A percentile compares a stretch with the other conserved stretches of the same genome.
These are phyloP conservation scores for Helicoverpa armigera DNA, from an alignment of 1,140 invertebrate species.

Conservation along the genomic window DNA sequence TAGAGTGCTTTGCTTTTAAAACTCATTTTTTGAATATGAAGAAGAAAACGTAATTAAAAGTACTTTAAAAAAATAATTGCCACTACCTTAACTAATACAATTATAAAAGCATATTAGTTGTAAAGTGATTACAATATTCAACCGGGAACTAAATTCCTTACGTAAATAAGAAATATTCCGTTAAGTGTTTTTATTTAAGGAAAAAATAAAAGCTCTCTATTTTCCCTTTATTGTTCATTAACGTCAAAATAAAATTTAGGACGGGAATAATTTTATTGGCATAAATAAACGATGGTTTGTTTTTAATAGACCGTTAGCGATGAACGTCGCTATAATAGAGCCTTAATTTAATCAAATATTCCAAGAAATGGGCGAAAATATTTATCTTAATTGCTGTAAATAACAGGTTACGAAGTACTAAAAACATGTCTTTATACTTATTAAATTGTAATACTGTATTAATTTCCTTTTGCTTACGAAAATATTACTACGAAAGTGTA, in stretches of 20 bases:
- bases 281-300: conserved; percentile 36
- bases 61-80: too few relatives aligned
- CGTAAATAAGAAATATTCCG: neutral
- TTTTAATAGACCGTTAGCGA: conserved; percentile 27
- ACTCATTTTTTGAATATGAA: too few relatives aligned
- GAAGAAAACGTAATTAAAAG: too few relatives aligned
- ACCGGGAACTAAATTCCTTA: neutral
- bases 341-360: neutral
- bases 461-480: too few relatives aligned
- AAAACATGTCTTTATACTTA: too few relatives aligned
- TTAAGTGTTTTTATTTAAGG: neutral
- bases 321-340: neutral
- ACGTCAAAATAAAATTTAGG: conserved; percentile 25
- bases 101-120: too few relatives aligned
- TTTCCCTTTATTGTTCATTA: conserved; percentile 32
- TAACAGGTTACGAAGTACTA: neutral
- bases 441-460: too few relatives aligned
- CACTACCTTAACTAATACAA: too few relatives aligned
- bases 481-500: too few relatives aligned
- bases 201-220: neutral
- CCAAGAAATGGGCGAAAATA: neutral
- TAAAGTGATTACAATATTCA: neutral
- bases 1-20: neutral
- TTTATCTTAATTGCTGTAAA: neutral
- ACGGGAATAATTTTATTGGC: conserved; percentile 16